Base-by-base conservation (phyloP, 2,888 invertebrate species). In the Erebia palarica region DNA sequence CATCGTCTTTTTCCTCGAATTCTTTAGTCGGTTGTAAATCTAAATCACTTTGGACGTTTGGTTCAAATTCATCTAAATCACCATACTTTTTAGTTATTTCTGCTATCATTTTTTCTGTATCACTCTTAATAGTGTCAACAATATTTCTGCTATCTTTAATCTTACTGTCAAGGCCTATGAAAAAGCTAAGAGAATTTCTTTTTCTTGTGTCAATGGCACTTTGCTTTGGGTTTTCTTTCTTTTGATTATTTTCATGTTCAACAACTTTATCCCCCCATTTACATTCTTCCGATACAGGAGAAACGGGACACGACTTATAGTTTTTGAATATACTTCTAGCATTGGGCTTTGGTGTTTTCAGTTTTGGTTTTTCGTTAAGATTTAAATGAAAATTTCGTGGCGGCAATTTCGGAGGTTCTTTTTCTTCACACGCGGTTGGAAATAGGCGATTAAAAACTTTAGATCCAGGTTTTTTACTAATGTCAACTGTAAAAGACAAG, bases 271-370 rank as follows among this genome's bases (percentile, higher is more conserved):
- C 94, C 1, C 92, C 89, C 95, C 95, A 95, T 82, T 95, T 95
- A 53, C 96, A 94, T 81, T 97, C 97, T 81, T 97, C 97, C 68
- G 96, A 96, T 0, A 97, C 97, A 0, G 97, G 97, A 0, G 97
- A 97, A 0, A 97, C 96, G 0, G 97, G 97, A 77, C 97, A 95
- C 5, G 97, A 97, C 79, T 97, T 96, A 76, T 96, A 95, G 78
- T 95, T 95, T 77, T 95, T 95, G 63, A 95, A 91, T 69, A 95
- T 95, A 78, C 95, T 95, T 14, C 94, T 84, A 11, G 89, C 83
- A 47, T 87, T 90, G 0, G 91, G 85, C 76, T 93, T 93, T 0
- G 84, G 79, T 0, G 83, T 78, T 77, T 88, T 89, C 0, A 82
- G 81, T 70, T 86, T 86, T 1, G 86, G 86, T 78, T 92, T 92